phyloP scores from a whole-genome alignment of 2,888 invertebrate genomes.

The Agriopis aurantiaria region DNA sequence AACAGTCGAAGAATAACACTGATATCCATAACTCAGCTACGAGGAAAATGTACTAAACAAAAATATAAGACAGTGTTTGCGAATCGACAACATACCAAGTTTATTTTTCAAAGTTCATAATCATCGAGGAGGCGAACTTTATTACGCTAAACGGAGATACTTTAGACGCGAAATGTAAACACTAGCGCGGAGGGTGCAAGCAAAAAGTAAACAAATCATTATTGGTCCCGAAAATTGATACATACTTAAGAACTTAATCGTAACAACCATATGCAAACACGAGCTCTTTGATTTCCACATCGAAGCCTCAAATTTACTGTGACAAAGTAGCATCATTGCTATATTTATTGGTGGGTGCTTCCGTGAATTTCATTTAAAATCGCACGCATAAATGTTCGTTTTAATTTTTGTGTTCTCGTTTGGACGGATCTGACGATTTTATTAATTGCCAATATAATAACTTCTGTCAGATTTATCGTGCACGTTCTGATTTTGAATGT shows the following conservation, averaged over 20 bases:
- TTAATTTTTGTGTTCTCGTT: slow-evolving; percentile 59
- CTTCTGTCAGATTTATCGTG: slow-evolving; percentile 33
- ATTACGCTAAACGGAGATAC: slow-evolving; percentile 66
- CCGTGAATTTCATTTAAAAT: slow-evolving; percentile 60
- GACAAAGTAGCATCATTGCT: slow-evolving; percentile 26
- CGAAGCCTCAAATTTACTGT: not conserved
- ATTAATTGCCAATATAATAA: slow-evolving; percentile 49
- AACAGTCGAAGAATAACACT: slow-evolving; percentile 69
- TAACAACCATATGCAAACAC: slow-evolving; percentile 8
- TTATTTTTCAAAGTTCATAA: slow-evolving; percentile 80
- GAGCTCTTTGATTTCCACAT: not conserved
- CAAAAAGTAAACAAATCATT: slow-evolving; percentile 79
- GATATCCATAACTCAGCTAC: slow-evolving; percentile 70
- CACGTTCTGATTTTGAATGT: slow-evolving; percentile 15
- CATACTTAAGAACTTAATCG: slow-evolving; percentile 30
- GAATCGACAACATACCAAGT: slow-evolving; percentile 68
- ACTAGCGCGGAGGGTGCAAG: slow-evolving; percentile 66
- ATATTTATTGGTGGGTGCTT: slow-evolving; percentile 45
- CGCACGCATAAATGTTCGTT: slow-evolving; percentile 60
- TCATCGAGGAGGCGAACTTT: slow-evolving; percentile 76
- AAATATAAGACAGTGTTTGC: slow-evolving; percentile 73
- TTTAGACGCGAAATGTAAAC: slow-evolving; percentile 72
- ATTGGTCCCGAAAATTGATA: slow-evolving; percentile 42
- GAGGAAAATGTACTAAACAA: slow-evolving; percentile 74
- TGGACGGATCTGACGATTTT: slow-evolving; percentile 50